Evolutionary conservation across 2,797 vertebrate species (phyloP).

Genomic region (Rousettus madagascariensis): DNA sequence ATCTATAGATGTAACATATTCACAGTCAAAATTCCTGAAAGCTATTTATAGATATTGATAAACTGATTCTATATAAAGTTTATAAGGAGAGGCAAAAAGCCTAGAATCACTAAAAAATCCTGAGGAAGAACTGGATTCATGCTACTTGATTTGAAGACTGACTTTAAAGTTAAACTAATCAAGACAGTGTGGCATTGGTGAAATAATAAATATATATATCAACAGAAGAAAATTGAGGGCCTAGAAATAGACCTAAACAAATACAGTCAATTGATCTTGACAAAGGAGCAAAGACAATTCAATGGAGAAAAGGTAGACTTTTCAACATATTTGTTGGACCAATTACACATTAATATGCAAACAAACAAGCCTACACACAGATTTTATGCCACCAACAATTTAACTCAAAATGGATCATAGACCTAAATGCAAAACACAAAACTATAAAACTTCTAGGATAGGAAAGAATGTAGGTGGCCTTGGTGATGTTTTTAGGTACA

Average conservation of each 20-base stretch:
- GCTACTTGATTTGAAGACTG: background rate
- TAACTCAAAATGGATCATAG: background rate
- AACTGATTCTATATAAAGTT: background rate
- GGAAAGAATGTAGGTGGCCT: background rate
- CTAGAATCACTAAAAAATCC: background rate
- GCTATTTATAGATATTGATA: background rate
- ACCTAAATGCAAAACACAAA: background rate
- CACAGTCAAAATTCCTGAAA: background rate
- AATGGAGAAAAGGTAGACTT: background rate
- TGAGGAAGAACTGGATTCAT: background rate
- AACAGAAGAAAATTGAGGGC: background rate
- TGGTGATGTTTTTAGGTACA: background rate
- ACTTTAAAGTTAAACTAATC: background rate
- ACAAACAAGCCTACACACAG: background rate
- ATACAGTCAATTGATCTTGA: background rate
- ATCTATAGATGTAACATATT: background rate
- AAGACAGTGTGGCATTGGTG: background rate
- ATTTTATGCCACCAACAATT: background rate
- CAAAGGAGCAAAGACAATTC: slow-evolving; percentile 3
- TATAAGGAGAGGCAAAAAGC: background rate
- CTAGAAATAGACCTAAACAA: background rate
- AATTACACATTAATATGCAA: background rate
- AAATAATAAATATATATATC: background rate
- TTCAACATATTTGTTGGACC: background rate
- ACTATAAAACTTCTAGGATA: background rate